Evolutionary conservation across 2,888 invertebrate genomes (phyloP).

Genomic region (Sarcophaga carnaria): DNA sequence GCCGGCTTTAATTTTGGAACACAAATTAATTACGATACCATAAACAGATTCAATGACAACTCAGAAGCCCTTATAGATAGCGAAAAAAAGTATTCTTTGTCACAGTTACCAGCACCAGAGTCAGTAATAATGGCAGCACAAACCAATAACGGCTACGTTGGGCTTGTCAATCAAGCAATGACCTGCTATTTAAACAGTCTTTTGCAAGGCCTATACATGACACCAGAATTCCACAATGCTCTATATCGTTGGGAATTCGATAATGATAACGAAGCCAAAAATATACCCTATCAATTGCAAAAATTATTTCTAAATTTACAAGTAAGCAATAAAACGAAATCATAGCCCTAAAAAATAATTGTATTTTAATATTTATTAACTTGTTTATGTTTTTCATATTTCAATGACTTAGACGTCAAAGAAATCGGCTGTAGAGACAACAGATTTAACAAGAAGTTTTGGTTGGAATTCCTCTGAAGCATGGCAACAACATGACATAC

Average conservation of each 20-base stretch:
- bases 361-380: background rate
- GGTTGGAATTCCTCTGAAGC: constrained; percentile 95
- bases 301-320: constrained; percentile 92
- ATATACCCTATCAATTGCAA: constrained; percentile 93
- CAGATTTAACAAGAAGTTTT: constrained; percentile 92
- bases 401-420: constrained; percentile 85
- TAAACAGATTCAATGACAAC: constrained; percentile 23
- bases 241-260: constrained; percentile 92
- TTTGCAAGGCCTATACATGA: constrained; percentile 94
- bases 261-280: constrained; percentile 86
- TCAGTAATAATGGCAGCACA: constrained; percentile 61
- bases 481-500: constrained; percentile 96
- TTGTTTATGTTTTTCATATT: constrained; percentile 24
- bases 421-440: constrained; percentile 91
- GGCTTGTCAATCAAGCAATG: constrained; percentile 95
- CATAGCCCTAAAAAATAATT: background rate
- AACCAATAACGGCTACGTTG: constrained; percentile 84
- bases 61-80: constrained; percentile 26
- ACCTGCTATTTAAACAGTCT: constrained; percentile 95
- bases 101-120: constrained; percentile 41
- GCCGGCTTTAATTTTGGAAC: constrained; percentile 28
- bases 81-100: constrained; percentile 54
- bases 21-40: constrained; percentile 61
- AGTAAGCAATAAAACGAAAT: constrained; percentile 79
- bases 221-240: constrained; percentile 95